Evolutionary conservation across 2,888 invertebrate genomes (phyloP).

Genomic region (Danaus chrysippus): DNA sequence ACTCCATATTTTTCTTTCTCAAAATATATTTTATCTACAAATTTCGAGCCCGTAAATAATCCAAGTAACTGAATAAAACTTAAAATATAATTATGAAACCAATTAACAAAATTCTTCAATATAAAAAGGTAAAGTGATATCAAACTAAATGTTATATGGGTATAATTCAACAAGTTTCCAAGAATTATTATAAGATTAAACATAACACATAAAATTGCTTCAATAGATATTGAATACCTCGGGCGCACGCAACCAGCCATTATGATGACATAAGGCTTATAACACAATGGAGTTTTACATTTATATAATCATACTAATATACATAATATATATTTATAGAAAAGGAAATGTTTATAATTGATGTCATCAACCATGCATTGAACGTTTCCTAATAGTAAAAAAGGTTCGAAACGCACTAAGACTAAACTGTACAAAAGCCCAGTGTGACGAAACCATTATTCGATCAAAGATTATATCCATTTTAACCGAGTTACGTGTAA

Average conservation of each 20-base stretch:
- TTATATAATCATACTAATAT: not conserved
- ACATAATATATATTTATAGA: not conserved
- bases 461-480: constrained; percentile 13
- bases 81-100: not conserved
- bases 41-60: too few relatives aligned
- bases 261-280: constrained; percentile 18
- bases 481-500: constrained; percentile 17
- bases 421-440: not conserved
- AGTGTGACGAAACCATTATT: constrained; percentile 11
- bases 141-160: constrained; percentile 12
- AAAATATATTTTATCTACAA: too few relatives aligned
- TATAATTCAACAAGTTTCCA: constrained; percentile 15
- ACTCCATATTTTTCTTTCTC: too few relatives aligned
- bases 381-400: not conserved
- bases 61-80: too few relatives aligned
- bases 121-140: constrained; percentile 2
- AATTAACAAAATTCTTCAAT: not conserved
- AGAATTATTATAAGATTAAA: constrained; percentile 20
- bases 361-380: too few relatives aligned
- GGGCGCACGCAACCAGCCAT: constrained; percentile 25
- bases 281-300: constrained; percentile 4
- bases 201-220: constrained; percentile 28
- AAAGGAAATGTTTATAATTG: not conserved
- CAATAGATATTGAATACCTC: constrained; percentile 29
- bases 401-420: not conserved